Evolutionary conservation across 1,140 invertebrate species (phyloP), one percentile per base, ranked within the genome.

Genomic region (Zeugodacus cucurbitae): DNA sequence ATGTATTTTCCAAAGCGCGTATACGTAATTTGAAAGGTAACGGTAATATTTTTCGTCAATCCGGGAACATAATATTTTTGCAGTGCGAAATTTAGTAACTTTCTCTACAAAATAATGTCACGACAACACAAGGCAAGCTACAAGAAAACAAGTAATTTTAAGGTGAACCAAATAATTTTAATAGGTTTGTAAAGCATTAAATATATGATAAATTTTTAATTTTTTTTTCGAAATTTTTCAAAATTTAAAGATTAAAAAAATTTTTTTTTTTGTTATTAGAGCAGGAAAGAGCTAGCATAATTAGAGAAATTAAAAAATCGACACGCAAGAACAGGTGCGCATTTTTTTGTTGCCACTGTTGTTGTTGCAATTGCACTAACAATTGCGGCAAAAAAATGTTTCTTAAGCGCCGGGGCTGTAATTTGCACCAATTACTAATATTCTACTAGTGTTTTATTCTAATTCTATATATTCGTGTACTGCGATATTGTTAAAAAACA

Each of bases 301-400:
- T 62, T 82, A 48, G 20, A 82, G 74, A 82, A 82, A 89, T 87
- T 59, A 88, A 87, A 91, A 93, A 93, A 93, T 93, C 92, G 92
- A 93, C 92, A 93, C 92, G 92, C 91, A 93, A 93, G 88, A 89
- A 90, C 91, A 92, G 92, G 90, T 90, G 92, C 70, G 90, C 92
- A 92, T 93, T 93, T 93, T 93, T 93, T 93, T 93, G 91, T 89
- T 90, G 74, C 74, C 44, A 82, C 37, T 26, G 41, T 82, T 82
- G 44, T 82, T 44, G 74, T 82, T 26, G 26, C n/a, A 2, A 41
- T 4, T 44, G n/a, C 41, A 41, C 17, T 41, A 48, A 82, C 41
- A 82, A 82, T 89, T 90, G 90, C 89, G 90, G 90, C 91, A 92
- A 93, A 93, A 90, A 92, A 93, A 93, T 93, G 92, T 90, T 91